Evolutionary conservation across 2,797 vertebrate species (phyloP).

Genomic region (Sebastes wilsoni): DNA sequence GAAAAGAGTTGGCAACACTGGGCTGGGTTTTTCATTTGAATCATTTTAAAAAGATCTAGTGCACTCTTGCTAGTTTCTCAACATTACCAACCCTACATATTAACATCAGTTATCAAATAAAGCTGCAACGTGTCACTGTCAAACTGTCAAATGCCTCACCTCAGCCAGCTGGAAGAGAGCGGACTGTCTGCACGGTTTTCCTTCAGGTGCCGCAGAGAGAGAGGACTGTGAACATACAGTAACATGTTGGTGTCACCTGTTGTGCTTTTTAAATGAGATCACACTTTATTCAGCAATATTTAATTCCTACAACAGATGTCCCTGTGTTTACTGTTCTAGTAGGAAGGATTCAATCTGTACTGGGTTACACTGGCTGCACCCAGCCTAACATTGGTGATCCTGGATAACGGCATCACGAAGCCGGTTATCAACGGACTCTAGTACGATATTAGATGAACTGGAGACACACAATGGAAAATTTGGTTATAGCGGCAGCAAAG

Average conservation of each 20-base stretch:
- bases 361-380: background rate
- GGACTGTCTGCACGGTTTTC: slow-evolving; percentile 91
- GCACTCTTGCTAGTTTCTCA: background rate
- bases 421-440: background rate
- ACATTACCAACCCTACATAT: too few relatives aligned
- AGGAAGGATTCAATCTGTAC: background rate
- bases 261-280: background rate
- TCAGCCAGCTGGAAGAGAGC: slow-evolving; percentile 96
- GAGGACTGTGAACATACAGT: slow-evolving; percentile 84
- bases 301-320: background rate
- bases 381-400: background rate
- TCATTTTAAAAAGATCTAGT: background rate
- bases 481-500: background rate
- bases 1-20: too few relatives aligned
- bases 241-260: slow-evolving; percentile 75
- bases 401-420: background rate
- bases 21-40: background rate
- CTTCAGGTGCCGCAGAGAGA: slow-evolving; percentile 83
- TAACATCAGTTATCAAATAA: background rate
- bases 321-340: background rate
- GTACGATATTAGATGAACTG: background rate
- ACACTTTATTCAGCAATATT: background rate
- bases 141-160: slow-evolving; percentile 77
- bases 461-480: background rate
- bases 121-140: background rate